Percentiles rank a stretch among this genome's conserved stretches.
phyloP scores from a whole-genome alignment of 2,113 vertebrate species.

The Chinchilla lanigera region DNA sequence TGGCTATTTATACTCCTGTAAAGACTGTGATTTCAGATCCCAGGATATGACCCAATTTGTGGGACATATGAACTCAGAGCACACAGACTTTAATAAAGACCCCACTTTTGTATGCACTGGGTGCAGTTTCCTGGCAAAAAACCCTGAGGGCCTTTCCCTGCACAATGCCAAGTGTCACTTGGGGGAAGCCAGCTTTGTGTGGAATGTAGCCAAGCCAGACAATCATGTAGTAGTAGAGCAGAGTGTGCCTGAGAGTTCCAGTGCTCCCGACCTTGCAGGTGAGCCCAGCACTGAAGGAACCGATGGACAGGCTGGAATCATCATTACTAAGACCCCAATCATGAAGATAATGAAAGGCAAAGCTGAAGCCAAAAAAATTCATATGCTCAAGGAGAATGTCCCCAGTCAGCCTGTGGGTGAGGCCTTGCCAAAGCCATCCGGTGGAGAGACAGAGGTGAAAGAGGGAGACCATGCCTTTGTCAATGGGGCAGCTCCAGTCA shows the following conservation, averaged over 20 bases:
- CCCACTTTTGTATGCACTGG: conserved; percentile 92
- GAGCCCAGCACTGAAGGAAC: conserved; percentile 83
- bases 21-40: conserved; percentile 93
- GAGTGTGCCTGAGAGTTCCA: conserved; percentile 82
- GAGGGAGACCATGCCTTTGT: conserved; percentile 88
- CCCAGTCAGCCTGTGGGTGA: conserved; percentile 79
- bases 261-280: conserved; percentile 66
- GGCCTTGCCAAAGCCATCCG: conserved; percentile 53
- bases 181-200: conserved; percentile 86
- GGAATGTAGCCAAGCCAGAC: conserved; percentile 92
- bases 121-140: conserved; percentile 92
- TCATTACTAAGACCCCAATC: conserved; percentile 98
- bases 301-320: conserved; percentile 90
- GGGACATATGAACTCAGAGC: conserved; percentile 94
- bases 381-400: conserved; percentile 88
- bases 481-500: conserved; percentile 87
- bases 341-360: conserved; percentile 98
- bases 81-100: conserved; percentile 94
- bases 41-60: conserved; percentile 94
- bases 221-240: conserved; percentile 91
- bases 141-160: conserved; percentile 93
- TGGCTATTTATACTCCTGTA: conserved; percentile 91
- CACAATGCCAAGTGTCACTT: conserved; percentile 93
- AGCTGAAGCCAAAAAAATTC: conserved; percentile 95
- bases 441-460: conserved; percentile 81